Conservation (phyloP, 2,113 vertebrate genomes). For the Gasterosteus nipponicus region DNA sequence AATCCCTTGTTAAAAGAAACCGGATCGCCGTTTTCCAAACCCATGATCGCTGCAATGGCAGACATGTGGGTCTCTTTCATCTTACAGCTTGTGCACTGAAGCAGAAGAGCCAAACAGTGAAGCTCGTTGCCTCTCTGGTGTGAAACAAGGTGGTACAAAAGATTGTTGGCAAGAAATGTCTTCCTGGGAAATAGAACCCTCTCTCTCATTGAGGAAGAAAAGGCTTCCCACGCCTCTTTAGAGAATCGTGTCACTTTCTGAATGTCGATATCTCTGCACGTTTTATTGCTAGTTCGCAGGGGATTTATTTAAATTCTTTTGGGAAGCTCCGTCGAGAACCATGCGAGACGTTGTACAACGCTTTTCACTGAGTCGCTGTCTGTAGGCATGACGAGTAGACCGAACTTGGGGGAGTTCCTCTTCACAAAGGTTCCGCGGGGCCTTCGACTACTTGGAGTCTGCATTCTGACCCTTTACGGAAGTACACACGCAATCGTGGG, state of each 20-base stretch:
- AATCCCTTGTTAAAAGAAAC: conserved; percentile 9
- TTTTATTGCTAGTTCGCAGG: background rate
- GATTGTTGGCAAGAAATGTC: background rate
- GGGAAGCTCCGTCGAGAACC: background rate
- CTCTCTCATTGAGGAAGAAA: background rate
- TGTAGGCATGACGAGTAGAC: background rate
- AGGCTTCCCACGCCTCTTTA: background rate
- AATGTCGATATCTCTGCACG: background rate
- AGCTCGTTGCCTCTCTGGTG: conserved; percentile 1
- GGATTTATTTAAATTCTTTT: background rate
- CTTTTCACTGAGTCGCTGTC: background rate
- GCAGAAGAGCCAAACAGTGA: background rate
- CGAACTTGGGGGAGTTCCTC: background rate
- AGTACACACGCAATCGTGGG: conserved; percentile 29
- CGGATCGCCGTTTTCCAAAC: background rate
- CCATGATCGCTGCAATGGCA: background rate
- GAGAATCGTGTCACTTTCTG: background rate
- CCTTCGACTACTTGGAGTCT: conserved; percentile 1
- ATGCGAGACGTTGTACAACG: background rate
- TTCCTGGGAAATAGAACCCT: background rate
- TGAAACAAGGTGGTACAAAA: conserved; percentile 17
- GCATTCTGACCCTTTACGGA: conserved; percentile 24
- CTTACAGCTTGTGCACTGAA: background rate
- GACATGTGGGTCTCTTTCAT: background rate
- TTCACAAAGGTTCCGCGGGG: background rate